These are phyloP conservation scores for Eulemur mongoz DNA, from an alignment of 2,797 vertebrate genomes.

Conservation along the genomic window DNA sequence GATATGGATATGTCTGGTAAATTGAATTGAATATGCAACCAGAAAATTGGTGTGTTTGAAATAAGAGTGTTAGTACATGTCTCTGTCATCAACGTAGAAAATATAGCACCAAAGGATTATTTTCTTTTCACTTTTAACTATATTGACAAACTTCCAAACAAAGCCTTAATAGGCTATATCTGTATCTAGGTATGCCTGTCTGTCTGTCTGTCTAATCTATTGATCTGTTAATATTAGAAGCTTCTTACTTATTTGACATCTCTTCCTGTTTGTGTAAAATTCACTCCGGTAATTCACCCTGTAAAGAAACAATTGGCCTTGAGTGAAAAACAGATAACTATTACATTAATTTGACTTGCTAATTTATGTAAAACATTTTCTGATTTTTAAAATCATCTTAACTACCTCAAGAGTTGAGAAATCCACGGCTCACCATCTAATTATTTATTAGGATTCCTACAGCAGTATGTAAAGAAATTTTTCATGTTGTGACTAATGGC, in stretches of 20 bases:
- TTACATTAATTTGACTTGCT: background rate
- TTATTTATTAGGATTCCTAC: background rate
- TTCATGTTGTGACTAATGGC: background rate
- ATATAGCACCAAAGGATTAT: background rate
- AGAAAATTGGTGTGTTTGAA: slow-evolving; percentile 14
- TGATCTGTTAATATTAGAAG: background rate
- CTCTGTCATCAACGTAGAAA: background rate
- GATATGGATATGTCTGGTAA: background rate
- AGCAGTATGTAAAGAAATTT: background rate
- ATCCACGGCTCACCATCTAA: background rate
- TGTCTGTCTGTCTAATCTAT: background rate
- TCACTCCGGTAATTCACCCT: background rate
- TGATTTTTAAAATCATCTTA: background rate
- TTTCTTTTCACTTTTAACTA: background rate
- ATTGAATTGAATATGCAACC: background rate
- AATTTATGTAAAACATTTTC: background rate
- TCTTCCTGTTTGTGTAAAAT: slow-evolving; percentile 46
- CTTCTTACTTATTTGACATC: slow-evolving; percentile 22
- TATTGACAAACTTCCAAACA: background rate
- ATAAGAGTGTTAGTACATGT: background rate
- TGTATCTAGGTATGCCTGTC: background rate
- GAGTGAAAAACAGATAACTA: background rate
- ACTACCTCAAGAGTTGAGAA: background rate
- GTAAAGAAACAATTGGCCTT: slow-evolving; percentile 1
- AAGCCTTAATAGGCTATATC: background rate